Percentiles rank a stretch among this genome's conserved stretches.
These are phyloP conservation scores for Drosophila parabipectinata DNA, from an alignment of 1,140 invertebrate species.

Conservation along the genomic window DNA sequence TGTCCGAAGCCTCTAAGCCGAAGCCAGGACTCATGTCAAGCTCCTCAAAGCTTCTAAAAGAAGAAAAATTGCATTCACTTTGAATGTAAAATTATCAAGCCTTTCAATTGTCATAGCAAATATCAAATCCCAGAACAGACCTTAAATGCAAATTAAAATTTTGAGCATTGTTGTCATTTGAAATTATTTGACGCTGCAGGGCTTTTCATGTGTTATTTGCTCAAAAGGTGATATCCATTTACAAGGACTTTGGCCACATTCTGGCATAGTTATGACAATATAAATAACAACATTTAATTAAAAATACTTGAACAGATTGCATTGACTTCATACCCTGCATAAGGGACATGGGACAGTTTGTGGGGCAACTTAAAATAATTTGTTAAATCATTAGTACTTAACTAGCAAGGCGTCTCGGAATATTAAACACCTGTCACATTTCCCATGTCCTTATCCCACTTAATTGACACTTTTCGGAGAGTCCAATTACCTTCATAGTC, in stretches of 20 bases:
- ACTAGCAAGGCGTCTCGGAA: background rate
- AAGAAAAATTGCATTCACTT: background rate
- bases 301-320: background rate
- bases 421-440: conserved; percentile 6
- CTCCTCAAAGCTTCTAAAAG: background rate
- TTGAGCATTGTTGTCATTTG: background rate
- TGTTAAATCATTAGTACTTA: background rate
- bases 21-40: background rate
- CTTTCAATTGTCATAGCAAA: background rate
- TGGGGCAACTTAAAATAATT: background rate
- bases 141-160: background rate
- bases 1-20: background rate
- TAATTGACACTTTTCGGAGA: conserved; percentile 14
- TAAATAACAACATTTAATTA: background rate
- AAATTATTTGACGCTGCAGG: background rate
- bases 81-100: background rate
- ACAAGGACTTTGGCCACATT: background rate
- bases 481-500: conserved; percentile 14
- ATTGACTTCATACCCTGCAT: background rate
- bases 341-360: background rate
- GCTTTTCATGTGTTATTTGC: conserved; percentile 1
- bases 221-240: background rate
- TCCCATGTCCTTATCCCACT: conserved; percentile 19
- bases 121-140: background rate
- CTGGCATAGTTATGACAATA: background rate